Conservation (phyloP, 2,797 vertebrate species). For the Sebastes diaconus region DNA sequence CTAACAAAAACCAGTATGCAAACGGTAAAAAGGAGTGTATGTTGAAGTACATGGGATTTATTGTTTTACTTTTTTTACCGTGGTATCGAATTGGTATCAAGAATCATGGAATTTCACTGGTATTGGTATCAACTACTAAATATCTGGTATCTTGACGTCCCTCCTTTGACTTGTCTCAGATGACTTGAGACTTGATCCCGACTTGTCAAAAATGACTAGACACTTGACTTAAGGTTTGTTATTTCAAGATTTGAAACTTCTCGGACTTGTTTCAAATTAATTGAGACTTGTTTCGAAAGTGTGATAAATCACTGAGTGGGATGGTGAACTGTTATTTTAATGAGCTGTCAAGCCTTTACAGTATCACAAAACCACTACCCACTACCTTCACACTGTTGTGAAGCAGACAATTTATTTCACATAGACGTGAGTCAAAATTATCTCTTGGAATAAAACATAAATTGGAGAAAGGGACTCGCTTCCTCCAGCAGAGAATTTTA, state of each 20-base stretch:
- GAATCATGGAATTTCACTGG: too few relatives aligned
- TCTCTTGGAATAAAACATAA: not conserved
- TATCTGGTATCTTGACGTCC: too few relatives aligned
- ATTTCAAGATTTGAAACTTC: not conserved
- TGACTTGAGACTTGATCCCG: not conserved
- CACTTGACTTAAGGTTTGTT: not conserved
- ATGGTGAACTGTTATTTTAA: not conserved
- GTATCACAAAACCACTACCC: not conserved
- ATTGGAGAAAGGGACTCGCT: not conserved
- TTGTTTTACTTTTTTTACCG: too few relatives aligned
- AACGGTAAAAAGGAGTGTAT: too few relatives aligned
- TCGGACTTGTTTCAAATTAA: not conserved
- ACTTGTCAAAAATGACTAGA: not conserved
- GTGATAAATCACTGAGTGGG: not conserved
- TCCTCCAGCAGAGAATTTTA: not conserved
- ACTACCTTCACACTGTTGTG: not conserved
- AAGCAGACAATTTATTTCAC: not conserved
- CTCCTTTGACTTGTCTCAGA: not conserved
- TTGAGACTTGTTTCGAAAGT: not conserved
- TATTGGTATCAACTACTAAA: too few relatives aligned
- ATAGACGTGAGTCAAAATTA: not conserved
- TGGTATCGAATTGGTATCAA: too few relatives aligned
- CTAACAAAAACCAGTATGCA: accelerated
- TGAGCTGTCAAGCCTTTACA: not conserved
- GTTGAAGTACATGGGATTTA: too few relatives aligned